Evolutionary conservation across 2,888 invertebrate genomes (phyloP).

Genomic region (Idaea biselata): DNA sequence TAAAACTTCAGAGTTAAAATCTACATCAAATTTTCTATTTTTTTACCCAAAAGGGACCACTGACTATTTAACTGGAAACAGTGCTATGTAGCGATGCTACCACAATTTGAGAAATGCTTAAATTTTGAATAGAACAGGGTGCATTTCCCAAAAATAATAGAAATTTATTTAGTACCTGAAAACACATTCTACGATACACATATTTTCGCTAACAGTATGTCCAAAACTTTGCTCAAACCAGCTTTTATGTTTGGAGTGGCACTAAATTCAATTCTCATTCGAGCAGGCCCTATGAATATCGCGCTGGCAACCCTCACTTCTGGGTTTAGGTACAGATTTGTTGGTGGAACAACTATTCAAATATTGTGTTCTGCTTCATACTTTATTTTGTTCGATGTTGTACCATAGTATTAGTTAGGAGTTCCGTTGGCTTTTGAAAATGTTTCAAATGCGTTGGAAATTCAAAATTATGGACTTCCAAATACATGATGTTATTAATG

Average conservation of each 20-base stretch:
- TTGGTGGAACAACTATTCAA: background rate
- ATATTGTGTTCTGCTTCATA: background rate
- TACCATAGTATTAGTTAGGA: background rate
- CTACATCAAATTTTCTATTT: too few species aligned
- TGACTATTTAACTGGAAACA: too few species aligned
- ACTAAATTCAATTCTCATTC: slow-evolving; percentile 32
- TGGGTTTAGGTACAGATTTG: slow-evolving; percentile 14
- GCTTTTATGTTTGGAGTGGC: slow-evolving; percentile 28
- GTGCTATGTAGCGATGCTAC: too few species aligned
- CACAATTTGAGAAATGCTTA: too few species aligned
- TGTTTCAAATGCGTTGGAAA: background rate
- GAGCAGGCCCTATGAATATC: slow-evolving; percentile 23
- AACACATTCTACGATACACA: background rate
- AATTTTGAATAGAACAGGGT: too few species aligned
- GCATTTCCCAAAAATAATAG: too few species aligned
- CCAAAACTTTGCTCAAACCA: slow-evolving; percentile 11
- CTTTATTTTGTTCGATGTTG: background rate
- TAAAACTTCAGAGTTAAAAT: too few species aligned
- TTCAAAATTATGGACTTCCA: background rate
- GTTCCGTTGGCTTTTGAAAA: slow-evolving; percentile 2
- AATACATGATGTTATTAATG: background rate
- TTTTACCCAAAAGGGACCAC: too few species aligned
- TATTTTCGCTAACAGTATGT: slow-evolving; percentile 9
- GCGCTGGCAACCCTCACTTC: slow-evolving; percentile 7
- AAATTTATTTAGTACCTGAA: background rate